A percentile compares a stretch with the other conserved stretches of the same genome.
Evolutionary conservation across 2,113 vertebrate genomes (phyloP).

Genomic region (Rhipidura dahli): DNA sequence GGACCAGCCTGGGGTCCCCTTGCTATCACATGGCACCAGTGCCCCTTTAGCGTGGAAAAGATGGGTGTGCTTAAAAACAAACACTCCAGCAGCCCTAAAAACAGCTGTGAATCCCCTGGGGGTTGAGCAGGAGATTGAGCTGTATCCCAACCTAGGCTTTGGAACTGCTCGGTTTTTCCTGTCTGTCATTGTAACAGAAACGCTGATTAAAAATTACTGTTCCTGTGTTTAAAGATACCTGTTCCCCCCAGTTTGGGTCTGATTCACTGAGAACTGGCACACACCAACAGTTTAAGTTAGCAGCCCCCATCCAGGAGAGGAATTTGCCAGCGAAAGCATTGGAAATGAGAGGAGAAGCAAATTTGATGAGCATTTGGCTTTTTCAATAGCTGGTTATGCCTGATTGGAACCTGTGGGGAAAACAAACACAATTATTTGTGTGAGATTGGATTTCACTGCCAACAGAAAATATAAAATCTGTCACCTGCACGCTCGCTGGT

Average conservation of each 20-base stretch:
- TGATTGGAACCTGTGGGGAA: constrained; percentile 36
- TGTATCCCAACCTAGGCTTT: rapidly evolving
- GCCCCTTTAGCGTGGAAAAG: not conserved
- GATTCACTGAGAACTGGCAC: not conserved
- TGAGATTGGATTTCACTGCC: constrained; percentile 32
- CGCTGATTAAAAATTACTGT: not conserved
- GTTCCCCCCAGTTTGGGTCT: not conserved
- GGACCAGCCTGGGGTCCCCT: not conserved
- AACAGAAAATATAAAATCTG: constrained; percentile 6
- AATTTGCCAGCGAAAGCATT: not conserved
- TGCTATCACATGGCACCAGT: rapidly evolving
- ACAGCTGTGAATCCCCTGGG: not conserved
- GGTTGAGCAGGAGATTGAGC: not conserved
- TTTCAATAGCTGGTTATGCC: not conserved
- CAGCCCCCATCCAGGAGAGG: not conserved
- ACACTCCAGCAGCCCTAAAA: not conserved
- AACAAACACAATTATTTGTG: constrained; percentile 53
- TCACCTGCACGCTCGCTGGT: not conserved
- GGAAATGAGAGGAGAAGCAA: constrained; percentile 28
- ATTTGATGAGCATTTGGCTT: constrained; percentile 35
- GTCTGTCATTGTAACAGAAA: not conserved
- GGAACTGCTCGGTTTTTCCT: not conserved
- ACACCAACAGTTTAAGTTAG: not conserved
- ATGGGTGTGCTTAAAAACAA: not conserved
- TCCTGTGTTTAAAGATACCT: not conserved